phyloP scores from a whole-genome alignment of 2,888 invertebrate genomes.

The Drosophila greeni region DNA sequence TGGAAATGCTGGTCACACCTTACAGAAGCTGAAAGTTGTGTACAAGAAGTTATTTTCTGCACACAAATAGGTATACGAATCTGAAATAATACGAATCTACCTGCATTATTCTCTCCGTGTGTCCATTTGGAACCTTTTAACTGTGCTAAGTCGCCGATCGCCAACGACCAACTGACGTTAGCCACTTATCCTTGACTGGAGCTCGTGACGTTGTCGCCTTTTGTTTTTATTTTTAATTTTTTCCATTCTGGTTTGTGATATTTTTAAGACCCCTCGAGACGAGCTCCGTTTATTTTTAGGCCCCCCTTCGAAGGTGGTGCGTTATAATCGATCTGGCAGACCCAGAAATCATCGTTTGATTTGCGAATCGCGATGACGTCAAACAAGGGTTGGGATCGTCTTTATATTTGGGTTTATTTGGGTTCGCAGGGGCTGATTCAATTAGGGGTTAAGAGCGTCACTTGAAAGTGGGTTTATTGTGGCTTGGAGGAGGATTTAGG shows the following conservation, averaged over 20 bases:
- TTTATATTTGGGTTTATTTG: slow-evolving; percentile 7
- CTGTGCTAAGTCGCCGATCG: slow-evolving; percentile 9
- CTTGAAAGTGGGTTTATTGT: slow-evolving; percentile 24
- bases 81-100: no score
- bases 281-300: slow-evolving; percentile 44
- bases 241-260: slow-evolving; percentile 24
- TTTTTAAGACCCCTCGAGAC: slow-evolving; percentile 26
- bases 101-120: neutral
- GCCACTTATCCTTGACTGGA: slow-evolving; percentile 30
- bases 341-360: slow-evolving; percentile 42
- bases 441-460: slow-evolving; percentile 19
- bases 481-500: neutral
- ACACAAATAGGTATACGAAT: neutral
- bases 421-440: slow-evolving; percentile 12
- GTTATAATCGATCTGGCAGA: slow-evolving; percentile 31
- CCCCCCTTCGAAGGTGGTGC: slow-evolving; percentile 27
- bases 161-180: slow-evolving; percentile 13
- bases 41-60: neutral
- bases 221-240: slow-evolving; percentile 29
- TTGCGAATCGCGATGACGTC: slow-evolving; percentile 28
- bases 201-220: slow-evolving; percentile 59
- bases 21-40: neutral
- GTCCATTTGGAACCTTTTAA: neutral
- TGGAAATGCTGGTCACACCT: neutral
- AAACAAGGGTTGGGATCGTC: slow-evolving; percentile 12